A percentile compares a stretch with the other conserved stretches of the same genome.
Conservation (phyloP, 1,140 invertebrate species). For the Plodia interpunctella region DNA sequence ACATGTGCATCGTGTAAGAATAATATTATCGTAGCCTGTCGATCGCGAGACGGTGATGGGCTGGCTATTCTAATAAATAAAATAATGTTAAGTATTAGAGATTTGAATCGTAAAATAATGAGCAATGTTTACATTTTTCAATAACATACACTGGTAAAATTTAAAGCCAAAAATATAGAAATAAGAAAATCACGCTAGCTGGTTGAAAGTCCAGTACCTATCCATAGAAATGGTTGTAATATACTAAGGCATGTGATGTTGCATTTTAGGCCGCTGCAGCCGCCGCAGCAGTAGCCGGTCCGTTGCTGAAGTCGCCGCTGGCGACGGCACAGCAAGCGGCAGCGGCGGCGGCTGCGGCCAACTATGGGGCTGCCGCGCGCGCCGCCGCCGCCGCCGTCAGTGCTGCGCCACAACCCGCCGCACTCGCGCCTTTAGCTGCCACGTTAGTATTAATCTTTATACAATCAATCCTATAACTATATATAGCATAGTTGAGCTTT, state of each 20-base stretch:
- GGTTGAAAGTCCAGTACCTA: no score
- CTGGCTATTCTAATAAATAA: no score
- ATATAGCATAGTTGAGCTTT: no score
- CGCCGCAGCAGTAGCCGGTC: conserved; percentile 82
- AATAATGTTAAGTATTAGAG: no score
- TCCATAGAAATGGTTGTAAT: background rate
- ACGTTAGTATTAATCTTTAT: conserved; percentile 36
- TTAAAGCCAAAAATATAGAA: no score
- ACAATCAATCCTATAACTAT: background rate
- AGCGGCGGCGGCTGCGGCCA: conserved; percentile 81
- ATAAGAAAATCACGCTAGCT: no score
- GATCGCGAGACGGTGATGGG: no score
- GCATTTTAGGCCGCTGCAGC: conserved; percentile 52
- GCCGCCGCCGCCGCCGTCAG: conserved; percentile 86
- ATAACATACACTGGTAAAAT: no score
- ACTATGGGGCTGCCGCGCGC: conserved; percentile 79
- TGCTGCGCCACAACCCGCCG: conserved; percentile 83
- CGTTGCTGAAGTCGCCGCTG: conserved; percentile 83
- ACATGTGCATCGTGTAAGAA: no score
- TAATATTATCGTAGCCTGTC: no score
- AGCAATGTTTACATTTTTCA: no score
- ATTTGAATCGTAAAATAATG: no score
- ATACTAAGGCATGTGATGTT: background rate
- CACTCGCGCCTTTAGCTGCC: conserved; percentile 51
- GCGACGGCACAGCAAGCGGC: conserved; percentile 82